These are phyloP conservation scores for Albula goreensis DNA, from an alignment of 2,113 vertebrate genomes.

Conservation along the genomic window DNA sequence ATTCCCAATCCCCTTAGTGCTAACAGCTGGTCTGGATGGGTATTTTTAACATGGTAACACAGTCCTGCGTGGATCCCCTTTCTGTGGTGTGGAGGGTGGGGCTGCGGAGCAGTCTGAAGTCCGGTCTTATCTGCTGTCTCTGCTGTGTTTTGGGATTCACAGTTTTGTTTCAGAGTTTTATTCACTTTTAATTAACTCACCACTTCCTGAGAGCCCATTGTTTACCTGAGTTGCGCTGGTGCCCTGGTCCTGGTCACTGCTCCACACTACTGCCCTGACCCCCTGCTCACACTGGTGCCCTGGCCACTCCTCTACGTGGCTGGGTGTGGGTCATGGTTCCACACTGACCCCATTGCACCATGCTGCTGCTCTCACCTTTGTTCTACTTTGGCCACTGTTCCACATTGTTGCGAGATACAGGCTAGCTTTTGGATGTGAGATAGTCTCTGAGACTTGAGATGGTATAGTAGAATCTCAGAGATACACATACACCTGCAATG, in stretches of 20 bases:
- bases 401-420: background rate
- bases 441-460: too few relatives aligned
- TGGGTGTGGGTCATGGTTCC: too few relatives aligned
- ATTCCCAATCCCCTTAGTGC: slow-evolving; percentile 24
- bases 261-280: background rate
- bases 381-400: background rate
- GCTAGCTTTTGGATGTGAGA: too few relatives aligned
- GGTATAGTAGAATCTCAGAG: too few relatives aligned
- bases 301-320: background rate
- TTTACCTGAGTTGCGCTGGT: too few relatives aligned
- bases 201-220: background rate
- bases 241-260: too few relatives aligned
- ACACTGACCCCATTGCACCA: background rate
- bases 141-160: background rate
- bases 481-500: too few relatives aligned
- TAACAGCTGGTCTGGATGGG: slow-evolving; percentile 46
- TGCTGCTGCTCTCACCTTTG: background rate
- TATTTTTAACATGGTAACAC: slow-evolving; percentile 61
- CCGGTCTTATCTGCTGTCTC: slow-evolving; percentile 31
- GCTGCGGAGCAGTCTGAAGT: background rate
- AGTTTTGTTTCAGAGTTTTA: background rate
- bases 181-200: background rate
- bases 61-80: slow-evolving; percentile 37
- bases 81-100: slow-evolving; percentile 1
- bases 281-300: too few relatives aligned